phyloP scores from a whole-genome alignment of 1,140 invertebrate species.

The Oryzaephilus surinamensis region DNA sequence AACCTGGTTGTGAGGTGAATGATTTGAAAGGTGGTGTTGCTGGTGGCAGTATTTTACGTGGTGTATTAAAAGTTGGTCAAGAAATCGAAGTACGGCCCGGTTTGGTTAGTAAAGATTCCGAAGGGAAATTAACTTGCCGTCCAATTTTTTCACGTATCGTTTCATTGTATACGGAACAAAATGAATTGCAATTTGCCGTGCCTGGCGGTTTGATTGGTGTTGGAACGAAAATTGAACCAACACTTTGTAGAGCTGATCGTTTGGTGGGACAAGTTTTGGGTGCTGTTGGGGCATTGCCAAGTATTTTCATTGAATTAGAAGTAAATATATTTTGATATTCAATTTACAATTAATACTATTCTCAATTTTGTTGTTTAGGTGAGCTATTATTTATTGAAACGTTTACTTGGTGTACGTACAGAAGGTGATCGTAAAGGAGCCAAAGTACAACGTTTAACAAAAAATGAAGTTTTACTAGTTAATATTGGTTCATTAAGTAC shows the following conservation, averaged over 20 bases:
- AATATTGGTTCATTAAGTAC: slow-evolving; percentile 99
- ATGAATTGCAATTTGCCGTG: slow-evolving; percentile 96
- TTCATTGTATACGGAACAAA: slow-evolving; percentile 97
- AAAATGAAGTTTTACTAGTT: slow-evolving; percentile 85
- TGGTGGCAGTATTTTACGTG: slow-evolving; percentile 93
- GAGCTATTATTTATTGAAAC: slow-evolving; percentile 91
- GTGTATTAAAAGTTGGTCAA: slow-evolving; percentile 79
- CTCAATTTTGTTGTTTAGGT: slow-evolving; percentile 37
- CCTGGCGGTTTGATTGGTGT: slow-evolving; percentile 98
- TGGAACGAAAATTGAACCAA: slow-evolving; percentile 98
- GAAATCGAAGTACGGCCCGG: slow-evolving; percentile 78
- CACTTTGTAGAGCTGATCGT: slow-evolving; percentile 93
- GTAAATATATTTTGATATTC: slow-evolving; percentile 31
- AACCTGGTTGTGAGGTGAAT: slow-evolving; percentile 97
- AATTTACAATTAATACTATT: slow-evolving; percentile 1
- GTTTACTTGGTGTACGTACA: slow-evolving; percentile 92
- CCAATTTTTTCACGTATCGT: slow-evolving; percentile 97
- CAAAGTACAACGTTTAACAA: slow-evolving; percentile 84
- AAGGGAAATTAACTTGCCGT: slow-evolving; percentile 90
- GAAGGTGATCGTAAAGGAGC: slow-evolving; percentile 99
- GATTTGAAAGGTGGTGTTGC: slow-evolving; percentile 98
- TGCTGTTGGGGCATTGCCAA: slow-evolving; percentile 91
- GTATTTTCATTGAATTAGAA: slow-evolving; percentile 97
- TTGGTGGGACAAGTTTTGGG: slow-evolving; percentile 97
- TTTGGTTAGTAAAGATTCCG: slow-evolving; percentile 90